Conservation (phyloP, 2,797 vertebrate genomes). For the Hydrolagus colliei region DNA sequence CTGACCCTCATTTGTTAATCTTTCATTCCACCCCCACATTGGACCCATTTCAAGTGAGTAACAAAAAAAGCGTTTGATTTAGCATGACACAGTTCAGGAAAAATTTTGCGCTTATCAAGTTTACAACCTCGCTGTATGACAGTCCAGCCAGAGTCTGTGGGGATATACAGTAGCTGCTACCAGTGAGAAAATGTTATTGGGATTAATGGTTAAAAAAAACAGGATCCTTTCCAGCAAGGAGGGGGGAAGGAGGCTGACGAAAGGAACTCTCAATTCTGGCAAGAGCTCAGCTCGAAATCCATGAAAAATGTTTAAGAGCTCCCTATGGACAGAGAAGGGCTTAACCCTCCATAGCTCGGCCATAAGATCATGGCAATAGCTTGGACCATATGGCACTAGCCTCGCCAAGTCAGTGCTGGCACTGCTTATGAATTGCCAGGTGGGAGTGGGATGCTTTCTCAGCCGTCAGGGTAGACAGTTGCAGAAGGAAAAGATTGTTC, state of each 20-base stretch:
- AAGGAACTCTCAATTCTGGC: slow-evolving; percentile 18
- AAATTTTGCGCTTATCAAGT: slow-evolving; percentile 26
- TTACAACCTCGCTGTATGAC: slow-evolving; percentile 16
- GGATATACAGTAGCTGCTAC: slow-evolving; percentile 16
- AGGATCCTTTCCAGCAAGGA: slow-evolving; percentile 11
- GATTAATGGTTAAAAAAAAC: slow-evolving; percentile 18
- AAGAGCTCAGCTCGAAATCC: slow-evolving; percentile 13
- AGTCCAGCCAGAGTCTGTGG: not conserved
- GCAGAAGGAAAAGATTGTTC: slow-evolving; percentile 10
- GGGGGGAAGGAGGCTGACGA: not conserved
- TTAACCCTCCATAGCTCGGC: slow-evolving; percentile 23
- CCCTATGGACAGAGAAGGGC: slow-evolving; percentile 13
- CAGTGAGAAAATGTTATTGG: slow-evolving; percentile 25
- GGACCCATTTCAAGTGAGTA: slow-evolving; percentile 13
- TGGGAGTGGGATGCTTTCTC: slow-evolving; percentile 19
- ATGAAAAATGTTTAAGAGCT: slow-evolving; percentile 23
- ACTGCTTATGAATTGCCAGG: slow-evolving; percentile 7
- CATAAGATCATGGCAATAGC: slow-evolving; percentile 29
- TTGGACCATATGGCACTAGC: slow-evolving; percentile 7
- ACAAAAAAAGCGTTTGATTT: slow-evolving; percentile 14
- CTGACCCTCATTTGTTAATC: not conserved
- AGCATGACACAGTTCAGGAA: slow-evolving; percentile 24
- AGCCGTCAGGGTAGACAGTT: not conserved
- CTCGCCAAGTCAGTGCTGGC: slow-evolving; percentile 19
- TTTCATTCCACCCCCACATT: not conserved